Base-by-base conservation (phyloP, 2,113 vertebrate species). In the Struthio camelus region DNA sequence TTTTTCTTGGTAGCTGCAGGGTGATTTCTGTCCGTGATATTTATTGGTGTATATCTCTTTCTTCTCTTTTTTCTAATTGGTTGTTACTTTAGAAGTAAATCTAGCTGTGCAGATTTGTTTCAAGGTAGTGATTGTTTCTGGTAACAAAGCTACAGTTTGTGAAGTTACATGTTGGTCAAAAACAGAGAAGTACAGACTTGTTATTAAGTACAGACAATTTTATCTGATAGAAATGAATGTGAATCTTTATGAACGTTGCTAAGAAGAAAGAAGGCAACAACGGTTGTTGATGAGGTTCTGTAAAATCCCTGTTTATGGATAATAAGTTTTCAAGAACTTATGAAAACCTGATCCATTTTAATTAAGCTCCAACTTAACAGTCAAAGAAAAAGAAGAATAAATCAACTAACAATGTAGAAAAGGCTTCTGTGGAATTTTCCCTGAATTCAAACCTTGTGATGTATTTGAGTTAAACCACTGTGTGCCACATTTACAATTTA, bases 401-500 rank as follows among this genome's bases (percentile, higher is more conserved):
- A 73, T 25, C 64, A 61, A 88, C 58, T 89, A 54, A 91, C 76
- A 94, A 56, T 40, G 9, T 46, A 80, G 62, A 87, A 87, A 94
- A 16, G 30, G 9, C 28, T 88, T 25, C 62, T 54, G 44, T 11
- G 51, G 62, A 90, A 71, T 94, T 93, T 87, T 51, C 18, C 59
- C 25, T 36, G 69, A 80, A 84, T 93, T 83, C 85, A 88, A 87
- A 48, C 40, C 67, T 85, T 2, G 0, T 93, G 80, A 86, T 92
- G 54, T 82, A 82, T 69, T 77, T 91, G 48, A 94, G 66, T 79
- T n/a, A 80, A 91, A 90, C 40, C 20, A 32, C 85, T 83, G 53
- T 59, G 46, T 80, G 75, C 54, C 80, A 64, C 30, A 38, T 42
- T 88, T 18, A 54, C 75, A 67, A 87, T 93, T 80, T 80, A 46